These are phyloP conservation scores for Diadumene lineata DNA, from an alignment of 92 coral and sea anemone species.

Conservation along the genomic window DNA sequence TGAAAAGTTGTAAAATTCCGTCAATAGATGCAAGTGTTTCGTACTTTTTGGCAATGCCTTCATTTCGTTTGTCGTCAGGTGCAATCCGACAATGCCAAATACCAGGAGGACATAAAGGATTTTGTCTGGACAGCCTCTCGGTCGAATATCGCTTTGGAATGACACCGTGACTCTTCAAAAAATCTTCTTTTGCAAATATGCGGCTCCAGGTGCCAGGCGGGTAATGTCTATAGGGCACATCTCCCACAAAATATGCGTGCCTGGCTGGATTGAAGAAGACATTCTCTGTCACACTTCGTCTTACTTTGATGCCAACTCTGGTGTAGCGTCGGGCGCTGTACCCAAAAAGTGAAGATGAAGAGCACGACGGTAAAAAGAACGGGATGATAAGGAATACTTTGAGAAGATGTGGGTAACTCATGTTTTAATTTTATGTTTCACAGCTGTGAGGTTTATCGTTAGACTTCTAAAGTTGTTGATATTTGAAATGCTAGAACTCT, in stretches of 20 bases:
- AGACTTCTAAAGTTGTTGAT: too few relatives aligned
- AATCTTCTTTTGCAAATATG: background rate
- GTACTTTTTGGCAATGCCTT: too few relatives aligned
- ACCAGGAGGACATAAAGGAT: constrained; percentile 5
- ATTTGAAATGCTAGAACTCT: too few relatives aligned
- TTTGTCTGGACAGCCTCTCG: background rate
- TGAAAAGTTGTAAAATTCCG: too few relatives aligned
- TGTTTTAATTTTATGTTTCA: too few relatives aligned
- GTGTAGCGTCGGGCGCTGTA: background rate
- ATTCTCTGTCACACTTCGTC: background rate
- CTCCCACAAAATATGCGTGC: background rate
- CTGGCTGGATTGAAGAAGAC: background rate
- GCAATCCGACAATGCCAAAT: constrained; percentile 4
- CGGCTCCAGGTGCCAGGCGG: constrained; percentile 19
- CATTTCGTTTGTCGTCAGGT: background rate
- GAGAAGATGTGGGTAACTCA: background rate
- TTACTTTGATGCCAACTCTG: constrained; percentile 12
- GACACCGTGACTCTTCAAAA: too few relatives aligned
- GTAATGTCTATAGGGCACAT: background rate
- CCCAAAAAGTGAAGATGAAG: background rate
- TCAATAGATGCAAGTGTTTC: too few relatives aligned
- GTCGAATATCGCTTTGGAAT: too few relatives aligned
- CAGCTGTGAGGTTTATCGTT: too few relatives aligned
- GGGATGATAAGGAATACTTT: background rate
- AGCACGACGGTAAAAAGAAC: background rate